Conservation (phyloP, 2,113 vertebrate species). For the Microtus richardsoni region DNA sequence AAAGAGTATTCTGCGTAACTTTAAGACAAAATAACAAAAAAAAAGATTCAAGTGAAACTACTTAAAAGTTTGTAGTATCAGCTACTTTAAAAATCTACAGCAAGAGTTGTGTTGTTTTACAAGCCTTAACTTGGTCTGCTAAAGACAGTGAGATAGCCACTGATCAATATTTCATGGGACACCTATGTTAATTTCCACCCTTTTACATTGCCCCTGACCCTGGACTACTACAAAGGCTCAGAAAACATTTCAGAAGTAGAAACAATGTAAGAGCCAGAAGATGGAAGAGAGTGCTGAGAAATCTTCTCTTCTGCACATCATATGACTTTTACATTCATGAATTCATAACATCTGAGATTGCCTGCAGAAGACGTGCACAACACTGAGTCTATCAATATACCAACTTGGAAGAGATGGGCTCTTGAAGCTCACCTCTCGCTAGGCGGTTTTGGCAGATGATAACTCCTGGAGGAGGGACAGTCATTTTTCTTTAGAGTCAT, state of each 20-base stretch:
- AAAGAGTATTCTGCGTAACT: neutral
- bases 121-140: neutral
- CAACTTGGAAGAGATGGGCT: neutral
- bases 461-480: neutral
- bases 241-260: neutral
- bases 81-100: neutral
- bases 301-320: neutral
- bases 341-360: neutral
- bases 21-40: neutral
- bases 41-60: neutral
- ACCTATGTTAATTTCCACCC: neutral
- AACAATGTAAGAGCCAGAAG: neutral
- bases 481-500: neutral
- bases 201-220: neutral
- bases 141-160: neutral
- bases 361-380: neutral
- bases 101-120: neutral
- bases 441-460: no score
- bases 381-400: no score
- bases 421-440: neutral
- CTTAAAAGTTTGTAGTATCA: slow-evolving; percentile 13
- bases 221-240: neutral
- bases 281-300: neutral
- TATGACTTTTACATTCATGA: no score
- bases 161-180: neutral